Base-by-base conservation (phyloP, 2,888 invertebrate genomes). In the Hemithea aestivaria region DNA sequence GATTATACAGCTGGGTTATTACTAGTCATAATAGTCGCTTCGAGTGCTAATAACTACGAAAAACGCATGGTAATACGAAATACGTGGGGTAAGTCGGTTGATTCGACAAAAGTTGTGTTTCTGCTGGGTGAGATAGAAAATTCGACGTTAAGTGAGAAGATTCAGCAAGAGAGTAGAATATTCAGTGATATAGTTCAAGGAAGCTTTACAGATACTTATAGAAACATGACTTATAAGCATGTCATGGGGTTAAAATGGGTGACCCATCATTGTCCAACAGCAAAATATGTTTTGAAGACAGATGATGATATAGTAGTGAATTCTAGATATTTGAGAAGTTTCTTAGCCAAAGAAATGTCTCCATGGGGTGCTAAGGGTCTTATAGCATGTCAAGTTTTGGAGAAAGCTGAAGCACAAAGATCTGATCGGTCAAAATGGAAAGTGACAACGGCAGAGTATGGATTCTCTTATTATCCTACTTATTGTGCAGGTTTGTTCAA, bases 181-280 rank as follows among this genome's bases (percentile, higher is more conserved):
- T 87, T 90, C 56, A 84, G 85, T 0, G 96, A 96, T 60, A 82
- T 96, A 32, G 88, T 95, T 9, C 93, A 94, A 62, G 95, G 95
- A 0, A 91, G 88, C 40, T 96, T 95, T 58, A 51, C 88, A 24
- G 96, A 96, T 74, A 89, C 91, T 0, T 96, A 96, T 62, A 88
- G 91, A 31, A 96, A 96, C 70, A 89, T 96, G 76, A 95, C 95
- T 0, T 93, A 95, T 58, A 96, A 96, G 63, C 94, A 95, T 68
- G 91, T 93, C 4, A 94, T 94, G 90, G 93, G 91, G 0, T 81
- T 95, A 27, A 94, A 94, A 63, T 95, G 95, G 92, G 90, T 91
- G 10, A 78, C 89, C 1, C 91, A 91, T 56, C 89, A 92, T 58
- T 95, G 95, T 66, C 85, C 90, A 0, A 78, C 84, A 22, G 93